Percentiles rank a stretch among this genome's conserved stretches.
phyloP scores from a whole-genome alignment of 2,888 invertebrate species.

The Nomada flava region DNA sequence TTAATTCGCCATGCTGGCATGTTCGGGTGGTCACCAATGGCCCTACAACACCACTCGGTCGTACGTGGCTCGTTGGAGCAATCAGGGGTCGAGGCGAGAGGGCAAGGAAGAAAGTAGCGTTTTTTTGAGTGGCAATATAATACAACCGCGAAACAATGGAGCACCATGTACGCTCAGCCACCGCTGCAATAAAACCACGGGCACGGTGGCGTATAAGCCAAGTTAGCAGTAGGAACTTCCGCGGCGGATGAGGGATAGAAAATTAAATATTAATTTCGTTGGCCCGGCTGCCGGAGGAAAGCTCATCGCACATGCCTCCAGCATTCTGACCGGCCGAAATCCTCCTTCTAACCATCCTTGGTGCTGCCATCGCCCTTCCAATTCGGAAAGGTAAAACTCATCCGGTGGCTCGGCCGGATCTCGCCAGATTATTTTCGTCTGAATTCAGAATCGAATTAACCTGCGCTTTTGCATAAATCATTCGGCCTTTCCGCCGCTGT shows the following conservation, averaged over 20 bases:
- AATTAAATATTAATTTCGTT: slow-evolving; percentile 82
- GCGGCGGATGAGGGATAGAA: slow-evolving; percentile 76
- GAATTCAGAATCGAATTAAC: slow-evolving; percentile 80
- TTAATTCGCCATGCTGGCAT: slow-evolving; percentile 68
- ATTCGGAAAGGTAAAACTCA: slow-evolving; percentile 60
- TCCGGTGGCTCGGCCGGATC: slow-evolving; percentile 57
- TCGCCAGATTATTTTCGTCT: slow-evolving; percentile 70
- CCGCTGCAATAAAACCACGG: slow-evolving; percentile 72
- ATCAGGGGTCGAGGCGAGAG: slow-evolving; percentile 59
- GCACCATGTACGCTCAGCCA: slow-evolving; percentile 68
- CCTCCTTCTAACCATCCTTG: neutral
- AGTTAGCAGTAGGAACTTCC: slow-evolving; percentile 72
- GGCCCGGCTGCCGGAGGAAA: slow-evolving; percentile 67
- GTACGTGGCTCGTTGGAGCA: slow-evolving; percentile 66
- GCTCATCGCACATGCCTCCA: slow-evolving; percentile 74
- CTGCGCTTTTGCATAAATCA: slow-evolving; percentile 71
- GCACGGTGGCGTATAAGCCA: slow-evolving; percentile 69
- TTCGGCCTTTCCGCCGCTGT: slow-evolving; percentile 27
- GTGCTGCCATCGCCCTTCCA: neutral
- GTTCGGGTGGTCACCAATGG: slow-evolving; percentile 53
- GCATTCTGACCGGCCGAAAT: slow-evolving; percentile 58
- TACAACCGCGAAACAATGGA: slow-evolving; percentile 73
- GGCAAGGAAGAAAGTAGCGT: slow-evolving; percentile 61
- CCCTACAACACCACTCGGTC: slow-evolving; percentile 34
- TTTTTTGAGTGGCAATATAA: slow-evolving; percentile 73